Percentiles rank a stretch among this genome's conserved stretches.
Conservation (phyloP, 2,113 vertebrate species). For the Megatriorchis doriae region DNA sequence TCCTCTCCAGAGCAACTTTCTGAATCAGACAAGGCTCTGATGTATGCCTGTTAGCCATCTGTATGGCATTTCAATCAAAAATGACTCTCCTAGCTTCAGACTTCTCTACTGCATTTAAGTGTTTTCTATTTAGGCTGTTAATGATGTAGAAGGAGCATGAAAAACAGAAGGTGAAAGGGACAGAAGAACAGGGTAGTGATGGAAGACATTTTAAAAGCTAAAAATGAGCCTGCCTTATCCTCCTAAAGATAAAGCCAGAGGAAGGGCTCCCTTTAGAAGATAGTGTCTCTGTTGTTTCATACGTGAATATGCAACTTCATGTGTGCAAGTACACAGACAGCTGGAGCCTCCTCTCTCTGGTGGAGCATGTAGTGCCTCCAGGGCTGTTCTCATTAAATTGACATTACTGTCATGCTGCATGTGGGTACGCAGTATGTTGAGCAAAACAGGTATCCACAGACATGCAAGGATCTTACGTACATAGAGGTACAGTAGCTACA, state of each 20-base stretch:
- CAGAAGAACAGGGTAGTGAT: neutral
- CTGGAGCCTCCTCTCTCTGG: neutral
- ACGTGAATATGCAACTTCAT: neutral
- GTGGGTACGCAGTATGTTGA: accelerated
- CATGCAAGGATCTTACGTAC: accelerated
- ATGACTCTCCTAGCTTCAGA: neutral
- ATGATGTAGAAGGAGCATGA: neutral
- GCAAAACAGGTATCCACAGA: neutral
- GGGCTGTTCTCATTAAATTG: neutral
- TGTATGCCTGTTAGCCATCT: neutral
- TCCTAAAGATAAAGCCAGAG: neutral
- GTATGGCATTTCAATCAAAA: neutral
- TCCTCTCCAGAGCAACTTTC: neutral
- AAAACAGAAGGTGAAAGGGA: neutral
- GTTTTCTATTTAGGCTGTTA: neutral
- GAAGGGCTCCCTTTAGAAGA: neutral
- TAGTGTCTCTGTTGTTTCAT: neutral
- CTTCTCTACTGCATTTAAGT: neutral
- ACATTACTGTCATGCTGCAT: accelerated
- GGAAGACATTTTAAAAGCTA: neutral
- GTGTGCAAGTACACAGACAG: accelerated
- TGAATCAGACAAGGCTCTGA: neutral
- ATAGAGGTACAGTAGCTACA: accelerated
- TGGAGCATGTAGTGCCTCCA: neutral
- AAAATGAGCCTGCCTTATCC: neutral